Conservation (phyloP, 2,797 vertebrate species). For the Malurus splendens region DNA sequence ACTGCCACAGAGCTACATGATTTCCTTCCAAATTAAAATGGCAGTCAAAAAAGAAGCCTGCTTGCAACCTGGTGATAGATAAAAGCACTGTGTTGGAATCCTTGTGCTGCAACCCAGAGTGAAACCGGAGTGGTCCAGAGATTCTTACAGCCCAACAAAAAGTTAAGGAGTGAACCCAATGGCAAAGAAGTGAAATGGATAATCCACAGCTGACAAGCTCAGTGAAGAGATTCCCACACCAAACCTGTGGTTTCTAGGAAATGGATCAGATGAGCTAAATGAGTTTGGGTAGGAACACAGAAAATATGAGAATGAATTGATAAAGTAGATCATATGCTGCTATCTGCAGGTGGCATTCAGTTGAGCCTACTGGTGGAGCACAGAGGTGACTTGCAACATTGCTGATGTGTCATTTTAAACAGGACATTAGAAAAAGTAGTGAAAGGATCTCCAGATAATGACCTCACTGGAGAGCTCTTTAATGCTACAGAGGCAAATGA, state of each 20-base stretch:
- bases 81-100: not conserved
- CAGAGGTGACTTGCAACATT: not conserved
- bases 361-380: accelerated
- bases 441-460: not conserved
- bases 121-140: not conserved
- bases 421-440: not conserved
- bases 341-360: not conserved
- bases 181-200: not conserved
- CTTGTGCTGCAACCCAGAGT: not conserved
- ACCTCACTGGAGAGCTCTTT: not conserved
- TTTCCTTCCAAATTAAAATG: not conserved
- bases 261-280: not conserved
- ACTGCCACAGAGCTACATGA: not conserved
- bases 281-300: not conserved
- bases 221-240: not conserved
- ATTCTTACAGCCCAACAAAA: not conserved
- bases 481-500: not conserved
- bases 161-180: not conserved
- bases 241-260: not conserved
- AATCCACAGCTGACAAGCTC: not conserved
- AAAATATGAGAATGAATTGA: not conserved
- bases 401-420: not conserved
- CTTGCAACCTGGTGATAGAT: not conserved
- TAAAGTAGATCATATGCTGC: not conserved
- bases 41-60: not conserved